A percentile compares a stretch with the other conserved stretches of the same genome.
Conservation (phyloP, 2,888 invertebrate species). For the Tinea trinotella region DNA sequence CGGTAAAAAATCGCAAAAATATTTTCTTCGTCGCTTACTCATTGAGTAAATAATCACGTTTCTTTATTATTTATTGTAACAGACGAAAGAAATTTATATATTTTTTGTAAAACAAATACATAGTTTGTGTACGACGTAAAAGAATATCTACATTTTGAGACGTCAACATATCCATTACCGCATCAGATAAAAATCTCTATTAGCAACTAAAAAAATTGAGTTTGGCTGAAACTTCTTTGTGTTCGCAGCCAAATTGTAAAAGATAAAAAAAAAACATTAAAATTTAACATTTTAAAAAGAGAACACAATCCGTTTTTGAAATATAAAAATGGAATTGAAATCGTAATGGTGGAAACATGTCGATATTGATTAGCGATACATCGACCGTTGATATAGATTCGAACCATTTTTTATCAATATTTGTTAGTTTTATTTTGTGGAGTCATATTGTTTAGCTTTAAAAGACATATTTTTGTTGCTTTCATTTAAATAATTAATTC, state of each 20-base stretch:
- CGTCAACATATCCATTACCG: conserved; percentile 16
- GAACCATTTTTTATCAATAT: not conserved
- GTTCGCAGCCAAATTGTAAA: conserved; percentile 4
- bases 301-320: not conserved
- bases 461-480: too few species aligned
- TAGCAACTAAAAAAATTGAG: conserved; percentile 9
- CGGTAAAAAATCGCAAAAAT: too few species aligned
- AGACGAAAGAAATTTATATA: not conserved
- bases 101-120: conserved; percentile 10
- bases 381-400: conserved; percentile 12
- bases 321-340: conserved; percentile 41
- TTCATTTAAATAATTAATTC: too few species aligned
- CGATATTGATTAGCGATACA: conserved; percentile 50
- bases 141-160: conserved; percentile 5
- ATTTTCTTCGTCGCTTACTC: too few species aligned
- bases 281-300: conserved; percentile 1
- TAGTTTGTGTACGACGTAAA: conserved; percentile 5
- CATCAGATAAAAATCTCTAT: conserved; percentile 17
- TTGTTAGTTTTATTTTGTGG: not conserved
- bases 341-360: conserved; percentile 67
- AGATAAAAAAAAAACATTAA: not conserved
- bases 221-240: conserved; percentile 11
- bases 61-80: not conserved
- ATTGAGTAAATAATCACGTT: not conserved
- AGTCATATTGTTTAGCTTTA: not conserved